phyloP scores from a whole-genome alignment of 2,113 vertebrate species.

The Murina feae region DNA sequence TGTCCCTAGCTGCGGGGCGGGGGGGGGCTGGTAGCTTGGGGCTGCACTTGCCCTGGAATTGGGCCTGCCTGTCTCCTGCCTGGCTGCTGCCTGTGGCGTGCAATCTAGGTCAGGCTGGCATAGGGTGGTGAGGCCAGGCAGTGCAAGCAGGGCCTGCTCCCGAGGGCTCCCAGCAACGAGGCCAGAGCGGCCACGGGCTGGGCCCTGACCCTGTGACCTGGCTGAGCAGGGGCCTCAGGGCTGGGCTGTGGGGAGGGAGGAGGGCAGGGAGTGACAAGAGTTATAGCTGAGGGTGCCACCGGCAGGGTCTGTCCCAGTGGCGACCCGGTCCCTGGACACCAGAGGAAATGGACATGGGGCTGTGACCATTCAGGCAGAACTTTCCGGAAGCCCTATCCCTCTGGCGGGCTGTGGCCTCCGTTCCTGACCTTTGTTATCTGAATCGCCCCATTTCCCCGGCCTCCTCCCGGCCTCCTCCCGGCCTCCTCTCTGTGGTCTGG shows the following conservation, averaged over 20 bases:
- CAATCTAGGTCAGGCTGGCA: constrained; percentile 64
- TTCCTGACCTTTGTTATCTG: fast-evolving
- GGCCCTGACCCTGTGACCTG: background rate
- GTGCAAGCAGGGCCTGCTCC: background rate
- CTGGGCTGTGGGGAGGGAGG: background rate
- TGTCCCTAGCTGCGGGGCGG: background rate
- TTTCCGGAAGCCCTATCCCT: background rate
- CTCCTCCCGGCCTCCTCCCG: background rate
- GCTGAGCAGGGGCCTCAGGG: background rate
- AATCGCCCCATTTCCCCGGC: too few species aligned
- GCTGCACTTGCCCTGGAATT: background rate
- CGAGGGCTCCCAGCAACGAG: background rate
- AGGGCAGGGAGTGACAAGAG: background rate
- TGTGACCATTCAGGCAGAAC: background rate
- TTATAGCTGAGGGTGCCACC: fast-evolving
- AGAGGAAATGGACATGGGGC: background rate
- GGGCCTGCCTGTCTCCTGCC: background rate
- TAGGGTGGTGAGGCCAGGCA: background rate
- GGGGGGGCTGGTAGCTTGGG: background rate
- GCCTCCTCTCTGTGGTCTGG: too few species aligned
- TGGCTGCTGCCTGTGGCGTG: background rate
- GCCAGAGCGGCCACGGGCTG: background rate
- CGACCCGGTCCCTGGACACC: background rate
- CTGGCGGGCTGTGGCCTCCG: background rate
- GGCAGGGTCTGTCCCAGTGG: fast-evolving